phyloP scores from a whole-genome alignment of 2,888 invertebrate species.

The Epinotia demarniana region DNA sequence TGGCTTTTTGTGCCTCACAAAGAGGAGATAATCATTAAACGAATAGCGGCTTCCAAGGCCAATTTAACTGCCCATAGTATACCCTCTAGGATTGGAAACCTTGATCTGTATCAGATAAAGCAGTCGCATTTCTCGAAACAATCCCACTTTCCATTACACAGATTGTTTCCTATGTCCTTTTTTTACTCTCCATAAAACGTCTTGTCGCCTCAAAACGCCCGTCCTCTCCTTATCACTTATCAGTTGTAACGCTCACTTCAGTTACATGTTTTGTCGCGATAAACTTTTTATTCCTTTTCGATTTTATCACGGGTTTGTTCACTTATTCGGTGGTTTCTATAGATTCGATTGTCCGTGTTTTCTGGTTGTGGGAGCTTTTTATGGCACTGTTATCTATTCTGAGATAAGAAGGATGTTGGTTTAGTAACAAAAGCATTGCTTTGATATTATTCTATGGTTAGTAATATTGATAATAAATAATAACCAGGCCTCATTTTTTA shows the following conservation, averaged over 20 bases:
- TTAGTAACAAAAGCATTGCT: constrained; percentile 1
- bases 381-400: constrained; percentile 15
- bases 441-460: not conserved
- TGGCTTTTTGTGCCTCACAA: too few species aligned
- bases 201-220: constrained; percentile 43
- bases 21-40: too few species aligned
- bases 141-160: constrained; percentile 12
- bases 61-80: not conserved
- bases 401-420: constrained; percentile 18
- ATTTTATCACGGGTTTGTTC: constrained; percentile 44
- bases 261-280: constrained; percentile 47
- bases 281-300: constrained; percentile 50
- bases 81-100: not conserved
- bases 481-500: not conserved
- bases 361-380: constrained; percentile 27
- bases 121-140: constrained; percentile 19
- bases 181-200: constrained; percentile 55
- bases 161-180: constrained; percentile 48
- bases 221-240: constrained; percentile 47
- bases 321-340: constrained; percentile 27
- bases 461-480: not conserved
- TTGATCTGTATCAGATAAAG: not conserved
- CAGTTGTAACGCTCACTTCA: constrained; percentile 50
- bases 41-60: too few species aligned
- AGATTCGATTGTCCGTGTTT: constrained; percentile 34